Evolutionary conservation across 1,140 invertebrate genomes (phyloP), one percentile per base, ranked within the genome.

Genomic region (Cyclargus thomasi): DNA sequence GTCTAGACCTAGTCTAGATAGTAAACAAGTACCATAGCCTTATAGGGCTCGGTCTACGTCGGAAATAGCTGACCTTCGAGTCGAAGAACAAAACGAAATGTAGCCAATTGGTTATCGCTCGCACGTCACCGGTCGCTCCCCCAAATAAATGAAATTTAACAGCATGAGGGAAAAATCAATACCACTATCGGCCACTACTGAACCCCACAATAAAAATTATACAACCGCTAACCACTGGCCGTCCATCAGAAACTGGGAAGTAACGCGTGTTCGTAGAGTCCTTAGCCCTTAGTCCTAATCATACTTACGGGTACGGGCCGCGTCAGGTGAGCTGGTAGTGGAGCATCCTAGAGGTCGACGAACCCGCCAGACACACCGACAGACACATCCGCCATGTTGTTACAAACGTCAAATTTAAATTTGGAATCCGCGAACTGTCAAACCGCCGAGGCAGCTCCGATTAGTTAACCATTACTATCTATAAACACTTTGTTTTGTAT

Each of bases 161-260:
- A 85, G 85, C 86, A 90, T 90, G 87, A 86, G 83, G 87, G 87
- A 90, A 90, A 90, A 90, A 90, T 90, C 86, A 86, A 90, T 90
- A 90, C 82, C 64, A 78, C 78, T 74, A 88, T 88, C 83, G 84
- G 78, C 81, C 81, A 86, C 80, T 88, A 88, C 86, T 82, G 80
- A 68, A 78, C 76, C 83, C 75, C 86, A 86, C 84, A 81, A 85
- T 70, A 74, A 70, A 71, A 74, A 74, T 74, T 67, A 71, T 71
- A 64, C 17, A 14, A 20, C 57, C 55, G 55, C 65, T 67, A 62
- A 67, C 63, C 55, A 39, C 53, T 29, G 8, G 29, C 29, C 0
- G 23, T 29, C 2, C 2, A 29, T 3, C 23, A 29, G 5, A 4
- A 29, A 8, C 29, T 29, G 8, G 29, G 23, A 29, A 29, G 4